Percentiles rank a stretch among this genome's conserved stretches.
phyloP scores from a whole-genome alignment of 2,888 invertebrate species.

The Idaea straminata region DNA sequence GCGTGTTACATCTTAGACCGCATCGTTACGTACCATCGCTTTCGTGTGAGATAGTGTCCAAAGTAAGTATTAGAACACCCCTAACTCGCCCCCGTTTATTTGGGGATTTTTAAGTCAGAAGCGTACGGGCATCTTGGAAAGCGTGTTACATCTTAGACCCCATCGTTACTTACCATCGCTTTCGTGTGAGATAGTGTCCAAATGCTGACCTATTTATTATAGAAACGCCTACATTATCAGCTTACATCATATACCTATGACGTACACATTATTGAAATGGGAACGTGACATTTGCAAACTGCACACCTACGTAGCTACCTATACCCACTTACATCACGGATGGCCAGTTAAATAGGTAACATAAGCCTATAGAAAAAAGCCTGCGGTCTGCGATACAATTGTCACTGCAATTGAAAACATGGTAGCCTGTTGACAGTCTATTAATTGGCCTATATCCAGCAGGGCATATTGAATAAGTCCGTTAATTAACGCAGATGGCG shows the following conservation, averaged over 20 bases:
- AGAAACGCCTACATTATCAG: neutral
- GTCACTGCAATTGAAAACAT: conserved; percentile 19
- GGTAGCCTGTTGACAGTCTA: conserved; percentile 2
- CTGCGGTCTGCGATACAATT: conserved; percentile 24
- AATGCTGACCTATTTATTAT: neutral
- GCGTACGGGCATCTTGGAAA: too few relatives aligned
- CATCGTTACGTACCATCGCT: too few relatives aligned
- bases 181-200: too few relatives aligned
- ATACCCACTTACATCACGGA: conserved; percentile 10
- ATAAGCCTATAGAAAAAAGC: conserved; percentile 11
- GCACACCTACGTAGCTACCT: conserved; percentile 13
- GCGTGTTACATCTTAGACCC: too few relatives aligned
- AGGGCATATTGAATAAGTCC: conserved; percentile 20
- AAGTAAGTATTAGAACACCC: too few relatives aligned
- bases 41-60: too few relatives aligned
- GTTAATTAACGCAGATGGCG: conserved; percentile 42
- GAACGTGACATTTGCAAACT: conserved; percentile 25
- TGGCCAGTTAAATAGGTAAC: neutral
- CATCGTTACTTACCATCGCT: too few relatives aligned
- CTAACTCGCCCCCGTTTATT: too few relatives aligned
- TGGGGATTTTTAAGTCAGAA: too few relatives aligned
- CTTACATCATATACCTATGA: neutral
- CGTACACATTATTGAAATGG: conserved; percentile 15
- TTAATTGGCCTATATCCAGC: neutral
- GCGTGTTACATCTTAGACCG: too few relatives aligned